Conservation (phyloP, 2,113 vertebrate species). For the Hippolais icterina region DNA sequence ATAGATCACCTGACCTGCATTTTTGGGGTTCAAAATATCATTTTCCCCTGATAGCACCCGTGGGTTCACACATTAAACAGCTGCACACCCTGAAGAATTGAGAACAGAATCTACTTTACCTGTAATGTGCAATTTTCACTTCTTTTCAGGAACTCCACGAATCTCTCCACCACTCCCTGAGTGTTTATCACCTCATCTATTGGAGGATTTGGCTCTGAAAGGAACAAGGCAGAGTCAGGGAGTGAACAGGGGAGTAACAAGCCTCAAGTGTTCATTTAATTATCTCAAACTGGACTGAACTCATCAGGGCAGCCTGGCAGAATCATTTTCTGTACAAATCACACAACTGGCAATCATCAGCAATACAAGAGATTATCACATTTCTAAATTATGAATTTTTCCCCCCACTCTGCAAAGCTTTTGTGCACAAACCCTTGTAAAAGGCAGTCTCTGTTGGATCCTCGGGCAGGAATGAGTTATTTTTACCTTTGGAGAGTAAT, state of each 20-base stretch:
- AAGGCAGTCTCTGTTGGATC: not conserved
- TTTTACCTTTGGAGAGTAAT: conserved; percentile 94
- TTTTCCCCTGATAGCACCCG: not conserved
- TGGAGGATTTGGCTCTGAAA: conserved; percentile 94
- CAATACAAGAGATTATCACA: not conserved
- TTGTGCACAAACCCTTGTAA: not conserved
- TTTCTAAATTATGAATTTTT: not conserved
- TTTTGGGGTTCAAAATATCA: not conserved
- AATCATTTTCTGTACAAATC: not conserved
- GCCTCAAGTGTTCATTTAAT: not conserved
- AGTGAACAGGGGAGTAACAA: not conserved
- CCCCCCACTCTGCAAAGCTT: not conserved
- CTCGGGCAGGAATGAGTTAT: rapidly evolving
- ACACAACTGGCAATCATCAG: not conserved
- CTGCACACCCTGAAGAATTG: not conserved
- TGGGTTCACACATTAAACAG: not conserved
- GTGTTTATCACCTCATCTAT: conserved; percentile 98
- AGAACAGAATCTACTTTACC: conserved; percentile 66
- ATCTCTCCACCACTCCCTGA: conserved; percentile 90
- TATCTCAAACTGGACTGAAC: not conserved
- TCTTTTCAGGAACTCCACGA: conserved; percentile 95
- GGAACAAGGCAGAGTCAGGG: not conserved
- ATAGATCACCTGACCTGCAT: rapidly evolving
- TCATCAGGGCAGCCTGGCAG: not conserved
- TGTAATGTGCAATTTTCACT: conserved; percentile 94